Evolutionary conservation across 2,113 vertebrate species (phyloP), one percentile per base, ranked within the genome.

Genomic region (Nycticryphes semicollaris): DNA sequence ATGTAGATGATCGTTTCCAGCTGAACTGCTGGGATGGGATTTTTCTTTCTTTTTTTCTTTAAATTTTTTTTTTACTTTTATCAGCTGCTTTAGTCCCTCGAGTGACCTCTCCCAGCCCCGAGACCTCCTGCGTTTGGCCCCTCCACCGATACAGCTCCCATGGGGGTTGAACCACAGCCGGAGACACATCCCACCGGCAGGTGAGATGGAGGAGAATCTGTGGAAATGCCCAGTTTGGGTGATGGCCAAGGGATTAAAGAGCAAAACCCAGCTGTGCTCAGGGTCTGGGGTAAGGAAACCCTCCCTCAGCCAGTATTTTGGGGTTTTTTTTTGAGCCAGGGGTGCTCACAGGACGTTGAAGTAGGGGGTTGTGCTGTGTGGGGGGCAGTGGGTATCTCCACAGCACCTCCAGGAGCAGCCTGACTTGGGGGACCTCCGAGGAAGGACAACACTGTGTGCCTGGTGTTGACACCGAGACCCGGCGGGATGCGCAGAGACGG

Each of bases 81-180:
- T 79, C 28, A 14, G 43, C 70, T 69, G 14, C 37, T 48, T 82
- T 39, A 60, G 41, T 62, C 57, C 23, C 79, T 7, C 1, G 2
- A 30, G 66, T 45, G 92, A 84, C 37, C 37, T 87, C n/a, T 75
- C 31, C 25, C 56, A 54, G 28, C 17, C 22, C 73, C 0, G 2
- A 57, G 33, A 59, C 27, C 53, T 68, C 35, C 60, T 25, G 56
- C 1, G 2, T 7, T 48, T 31, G 10, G 7, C 20, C 21, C 25
- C 20, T 43, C n/a, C 24, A 19, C 6, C 4, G 7, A 13, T 12
- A 4, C 2, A 3, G 59, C 51, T 82, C 17, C 0, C 0, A 3
- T 5, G 35, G 45, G 43, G 19, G 31, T 45, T 84, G 69, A 67
- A 28, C 12, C 5, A 1, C 27, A 33, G 51, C 4, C 0, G 1